Evolutionary conservation across 2,888 invertebrate genomes (phyloP), one percentile per base, ranked within the genome.

Genomic region (Drosophila neoperkinsi): DNA sequence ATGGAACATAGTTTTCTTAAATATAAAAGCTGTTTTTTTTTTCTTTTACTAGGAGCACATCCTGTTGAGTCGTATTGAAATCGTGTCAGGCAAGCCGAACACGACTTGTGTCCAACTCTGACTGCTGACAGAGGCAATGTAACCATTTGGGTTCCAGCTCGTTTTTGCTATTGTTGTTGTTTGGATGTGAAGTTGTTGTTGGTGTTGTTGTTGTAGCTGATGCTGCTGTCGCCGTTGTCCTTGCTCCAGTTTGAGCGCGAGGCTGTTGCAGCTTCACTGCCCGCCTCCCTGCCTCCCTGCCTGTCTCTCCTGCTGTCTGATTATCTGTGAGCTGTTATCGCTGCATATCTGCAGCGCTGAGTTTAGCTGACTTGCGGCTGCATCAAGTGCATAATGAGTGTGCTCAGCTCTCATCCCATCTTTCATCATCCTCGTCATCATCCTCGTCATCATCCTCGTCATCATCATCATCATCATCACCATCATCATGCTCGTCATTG

Each of bases 161-260:
- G 28, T 65, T 59, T 41, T 49, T 34, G 30, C 31, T 21, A 28
- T 21, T 53, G 50, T 52, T 80, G 53, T 57, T 65, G 70, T 68
- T 74, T 87, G 82, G 71, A 70, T 69, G 56, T 66, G 72, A 88
- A 90, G 83, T 90, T 85, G 82, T 87, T 82, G 88, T 55, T 67
- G 74, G 25, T 43, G 51, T 33, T n/a, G 51, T 33, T n/a, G 21
- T 16, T 25, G 21, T 9, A 46, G 46, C 21, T 46, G 25, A 46
- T 46, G 55, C 38, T 57, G 55, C 58, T 63, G 78, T 50, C 57
- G 46, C 50, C 69, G 68, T 63, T 87, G 86, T 87, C 86, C 86
- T 87, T 87, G 86, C 88, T 87, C 86, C 73, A 87, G 79, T 87
- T 85, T 83, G 52, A 60, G 57, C 57, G 63, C 56, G 65, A 64